phyloP scores from a whole-genome alignment of 1,140 invertebrate genomes.

The Monochamus saltuarius region DNA sequence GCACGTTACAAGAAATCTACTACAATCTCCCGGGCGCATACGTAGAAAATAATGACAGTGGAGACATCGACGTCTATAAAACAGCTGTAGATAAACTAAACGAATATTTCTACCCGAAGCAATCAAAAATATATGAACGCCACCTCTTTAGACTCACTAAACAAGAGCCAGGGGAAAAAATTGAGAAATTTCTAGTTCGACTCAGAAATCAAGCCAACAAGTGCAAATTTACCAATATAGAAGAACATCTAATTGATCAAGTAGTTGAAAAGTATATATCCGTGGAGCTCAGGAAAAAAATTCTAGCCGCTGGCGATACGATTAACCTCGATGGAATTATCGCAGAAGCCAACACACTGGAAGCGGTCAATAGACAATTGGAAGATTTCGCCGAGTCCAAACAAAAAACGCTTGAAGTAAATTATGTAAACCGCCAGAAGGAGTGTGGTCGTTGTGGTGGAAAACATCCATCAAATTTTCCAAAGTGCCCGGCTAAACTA shows the following conservation, averaged over 20 bases:
- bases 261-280: constrained; percentile 20
- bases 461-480: not conserved
- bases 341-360: not conserved
- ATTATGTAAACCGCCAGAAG: not conserved
- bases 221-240: constrained; percentile 14
- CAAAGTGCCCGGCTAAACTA: too few relatives aligned
- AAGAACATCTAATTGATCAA: constrained; percentile 18
- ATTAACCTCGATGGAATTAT: constrained; percentile 8
- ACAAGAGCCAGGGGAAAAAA: too few relatives aligned
- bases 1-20: too few relatives aligned
- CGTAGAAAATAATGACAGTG: not conserved
- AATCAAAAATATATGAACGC: too few relatives aligned
- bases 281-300: constrained; percentile 15
- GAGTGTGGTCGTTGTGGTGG: not conserved
- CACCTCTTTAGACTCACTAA: too few relatives aligned
- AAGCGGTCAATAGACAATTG: too few relatives aligned
- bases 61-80: not conserved
- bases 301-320: constrained; percentile 9
- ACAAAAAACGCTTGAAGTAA: too few relatives aligned
- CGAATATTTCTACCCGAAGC: not conserved
- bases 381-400: too few relatives aligned
- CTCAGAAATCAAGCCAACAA: constrained; percentile 31
- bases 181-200: too few relatives aligned
- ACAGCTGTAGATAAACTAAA: not conserved
- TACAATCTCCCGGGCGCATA: not conserved